phyloP scores from a whole-genome alignment of 2,888 invertebrate genomes.

The Panorpa germanica region DNA sequence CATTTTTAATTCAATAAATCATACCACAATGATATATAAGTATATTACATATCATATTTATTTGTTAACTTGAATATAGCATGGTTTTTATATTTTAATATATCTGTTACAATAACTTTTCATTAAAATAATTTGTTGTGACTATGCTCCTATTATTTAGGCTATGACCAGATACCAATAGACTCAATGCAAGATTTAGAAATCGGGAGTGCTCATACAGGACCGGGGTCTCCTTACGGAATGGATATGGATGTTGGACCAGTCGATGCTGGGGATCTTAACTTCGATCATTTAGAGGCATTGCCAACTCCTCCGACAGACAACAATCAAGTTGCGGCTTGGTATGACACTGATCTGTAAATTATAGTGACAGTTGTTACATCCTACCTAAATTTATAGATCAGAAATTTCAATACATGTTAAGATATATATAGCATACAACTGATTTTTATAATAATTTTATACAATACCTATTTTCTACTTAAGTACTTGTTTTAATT shows the following conservation, averaged over 20 bases:
- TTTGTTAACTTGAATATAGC: too few species aligned
- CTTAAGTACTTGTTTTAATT: too few species aligned
- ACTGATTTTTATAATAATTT: too few species aligned
- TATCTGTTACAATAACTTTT: conserved; percentile 13
- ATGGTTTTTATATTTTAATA: conserved; percentile 10
- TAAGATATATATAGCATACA: too few species aligned
- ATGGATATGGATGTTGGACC: conserved; percentile 81
- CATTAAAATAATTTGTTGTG: conserved; percentile 11
- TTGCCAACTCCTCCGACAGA: conserved; percentile 62
- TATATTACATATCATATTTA: too few species aligned
- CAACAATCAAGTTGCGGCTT: conserved; percentile 84
- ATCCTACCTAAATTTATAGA: too few species aligned
- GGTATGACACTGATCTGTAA: conserved; percentile 95
- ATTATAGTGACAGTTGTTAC: conserved; percentile 8
- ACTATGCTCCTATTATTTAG: conserved; percentile 27
- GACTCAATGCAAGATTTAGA: conserved; percentile 92
- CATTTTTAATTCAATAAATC: background rate
- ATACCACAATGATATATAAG: too few species aligned
- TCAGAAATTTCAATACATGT: too few species aligned
- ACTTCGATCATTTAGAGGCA: conserved; percentile 61
- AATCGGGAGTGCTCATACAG: conserved; percentile 50
- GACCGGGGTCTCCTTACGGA: conserved; percentile 38
- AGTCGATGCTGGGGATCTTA: conserved; percentile 51
- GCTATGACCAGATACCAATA: conserved; percentile 96
- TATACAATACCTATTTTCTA: too few species aligned